Evolutionary conservation across 2,113 vertebrate genomes (phyloP).

Genomic region (Podocnemis expansa): DNA sequence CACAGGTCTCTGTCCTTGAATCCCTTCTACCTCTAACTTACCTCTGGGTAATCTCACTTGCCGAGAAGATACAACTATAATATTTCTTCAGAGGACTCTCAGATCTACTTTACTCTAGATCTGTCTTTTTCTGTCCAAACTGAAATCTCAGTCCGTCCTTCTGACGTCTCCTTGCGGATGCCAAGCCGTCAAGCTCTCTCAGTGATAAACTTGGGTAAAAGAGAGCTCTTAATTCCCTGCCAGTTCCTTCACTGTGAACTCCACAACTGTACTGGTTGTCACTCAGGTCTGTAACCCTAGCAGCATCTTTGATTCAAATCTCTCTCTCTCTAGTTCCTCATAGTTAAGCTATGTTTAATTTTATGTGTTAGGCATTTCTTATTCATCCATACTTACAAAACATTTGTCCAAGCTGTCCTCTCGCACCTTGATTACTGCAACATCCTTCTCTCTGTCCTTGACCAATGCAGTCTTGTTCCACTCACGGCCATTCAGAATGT

Average conservation of each 20-base stretch:
- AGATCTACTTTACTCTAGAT: fast-evolving
- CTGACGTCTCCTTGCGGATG: fast-evolving
- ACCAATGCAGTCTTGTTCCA: background rate
- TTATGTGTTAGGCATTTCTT: fast-evolving
- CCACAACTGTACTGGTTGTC: no score
- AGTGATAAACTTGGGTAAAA: fast-evolving
- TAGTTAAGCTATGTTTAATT: fast-evolving
- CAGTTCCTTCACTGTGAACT: background rate
- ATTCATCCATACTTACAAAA: fast-evolving
- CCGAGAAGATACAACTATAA: fast-evolving
- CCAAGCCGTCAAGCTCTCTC: background rate
- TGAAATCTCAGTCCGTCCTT: background rate
- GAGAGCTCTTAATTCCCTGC: fast-evolving
- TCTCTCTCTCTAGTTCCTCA: fast-evolving
- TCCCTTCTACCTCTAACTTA: background rate
- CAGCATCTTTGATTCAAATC: fast-evolving
- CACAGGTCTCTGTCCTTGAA: fast-evolving
- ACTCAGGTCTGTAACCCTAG: fast-evolving
- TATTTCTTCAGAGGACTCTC: background rate
- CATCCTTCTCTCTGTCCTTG: background rate
- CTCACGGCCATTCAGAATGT: background rate
- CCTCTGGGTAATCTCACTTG: fast-evolving
- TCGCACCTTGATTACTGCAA: background rate
- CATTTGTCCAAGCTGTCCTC: background rate
- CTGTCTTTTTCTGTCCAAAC: fast-evolving